Conservation (phyloP, 1,140 invertebrate species). For the Octopus bimaculoides region DNA sequence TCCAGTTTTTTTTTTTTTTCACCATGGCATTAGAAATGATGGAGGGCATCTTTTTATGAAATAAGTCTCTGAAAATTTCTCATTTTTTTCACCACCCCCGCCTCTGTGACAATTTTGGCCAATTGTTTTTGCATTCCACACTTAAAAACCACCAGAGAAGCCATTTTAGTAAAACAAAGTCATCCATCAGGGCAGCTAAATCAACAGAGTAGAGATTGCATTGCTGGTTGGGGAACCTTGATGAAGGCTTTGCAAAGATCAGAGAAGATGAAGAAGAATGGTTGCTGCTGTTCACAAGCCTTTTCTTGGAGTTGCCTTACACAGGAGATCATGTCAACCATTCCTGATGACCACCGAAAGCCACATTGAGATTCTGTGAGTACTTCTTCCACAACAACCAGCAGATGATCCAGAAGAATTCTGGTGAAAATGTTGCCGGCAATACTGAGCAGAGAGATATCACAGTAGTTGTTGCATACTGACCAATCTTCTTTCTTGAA, state of each 20-base stretch:
- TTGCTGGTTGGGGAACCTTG: neutral
- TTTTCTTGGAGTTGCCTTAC: neutral
- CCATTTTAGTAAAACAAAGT: too few relatives aligned
- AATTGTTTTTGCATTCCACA: too few relatives aligned
- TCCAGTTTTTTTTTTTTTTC: too few relatives aligned
- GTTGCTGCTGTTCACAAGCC: neutral
- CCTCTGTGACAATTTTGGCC: too few relatives aligned
- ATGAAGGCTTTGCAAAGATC: neutral
- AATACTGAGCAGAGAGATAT: neutral
- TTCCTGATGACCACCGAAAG: neutral
- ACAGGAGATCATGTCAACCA: neutral
- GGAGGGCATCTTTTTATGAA: too few relatives aligned
- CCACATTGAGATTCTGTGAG: neutral
- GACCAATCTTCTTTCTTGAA: neutral
- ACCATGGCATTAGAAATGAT: too few relatives aligned
- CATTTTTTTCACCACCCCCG: too few relatives aligned
- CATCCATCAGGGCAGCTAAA: too few relatives aligned
- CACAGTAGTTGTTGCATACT: neutral
- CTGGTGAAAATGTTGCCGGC: neutral
- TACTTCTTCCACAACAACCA: neutral
- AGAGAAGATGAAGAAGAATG: neutral
- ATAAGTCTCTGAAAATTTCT: too few relatives aligned
- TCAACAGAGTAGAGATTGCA: neutral
- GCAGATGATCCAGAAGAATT: neutral
- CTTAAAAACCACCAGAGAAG: too few relatives aligned